Base-by-base conservation (phyloP, 2,888 invertebrate species). In the Tenodera sinensis region DNA sequence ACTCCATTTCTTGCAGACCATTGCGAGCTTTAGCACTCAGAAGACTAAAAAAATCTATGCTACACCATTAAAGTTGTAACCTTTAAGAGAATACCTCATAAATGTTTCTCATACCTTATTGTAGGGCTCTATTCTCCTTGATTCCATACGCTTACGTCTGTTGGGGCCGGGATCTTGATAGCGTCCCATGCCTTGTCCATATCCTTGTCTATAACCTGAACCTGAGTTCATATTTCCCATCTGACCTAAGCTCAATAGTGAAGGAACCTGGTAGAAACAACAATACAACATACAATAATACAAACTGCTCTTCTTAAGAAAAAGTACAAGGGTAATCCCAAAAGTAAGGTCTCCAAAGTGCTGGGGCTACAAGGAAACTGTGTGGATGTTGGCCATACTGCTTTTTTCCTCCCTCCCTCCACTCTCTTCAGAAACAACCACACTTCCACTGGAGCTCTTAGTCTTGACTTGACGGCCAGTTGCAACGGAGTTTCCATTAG, bases 81-180 rank as follows among this genome's bases (percentile, higher is more conserved):
- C 42, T 83, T 83, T 83, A 30, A 42, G 12, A 12, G 20, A 71
- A 71, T 6, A 25, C 20, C 20, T 71, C 20, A 71, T 71, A 71
- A 71, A 20, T 71, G 20, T 1, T 71, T 71, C 82, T 71, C 42
- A 47, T 89, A 89, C 89, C 90, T 89, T 90, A 54, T 42, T 88
- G 47, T 90, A 90, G 12, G 89, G 90, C 47, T 89, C 90, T 82
- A 47, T 3, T 83, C 90, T 83, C 28, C 89, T 85, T 25, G 83
- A 42, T 25, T 90, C 90, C 85, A 89, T 88, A 3, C 86, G 89
- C 27, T 88, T 88, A 47, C 90, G 89, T 28, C 90, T 88, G 82
- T 90, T 89, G 9, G 83, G 83, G n/a, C 88, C 86, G 86, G 90
- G 83, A 83, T 89, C 87, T 47, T 88, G 81, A n/a, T 88, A 89